phyloP scores from a whole-genome alignment of 2,888 invertebrate genomes.

The Anoncus sp. region DNA sequence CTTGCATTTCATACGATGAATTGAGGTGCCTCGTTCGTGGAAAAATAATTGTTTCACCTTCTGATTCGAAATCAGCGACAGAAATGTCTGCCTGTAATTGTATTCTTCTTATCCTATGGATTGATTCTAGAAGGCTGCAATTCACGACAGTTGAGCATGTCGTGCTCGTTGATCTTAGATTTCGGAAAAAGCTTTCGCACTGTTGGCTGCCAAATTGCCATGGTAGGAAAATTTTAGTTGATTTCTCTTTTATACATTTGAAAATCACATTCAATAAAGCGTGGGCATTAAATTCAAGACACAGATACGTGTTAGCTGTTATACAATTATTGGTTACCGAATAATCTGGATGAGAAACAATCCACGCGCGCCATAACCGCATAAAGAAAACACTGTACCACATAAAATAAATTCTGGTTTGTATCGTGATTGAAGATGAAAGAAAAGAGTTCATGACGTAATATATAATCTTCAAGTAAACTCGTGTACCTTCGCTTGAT shows the following conservation, averaged over 20 bases:
- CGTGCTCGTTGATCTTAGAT: conserved; percentile 36
- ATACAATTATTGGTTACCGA: conserved; percentile 47
- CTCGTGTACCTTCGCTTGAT: conserved; percentile 31
- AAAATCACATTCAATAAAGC: conserved; percentile 9
- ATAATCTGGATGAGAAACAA: conserved; percentile 4
- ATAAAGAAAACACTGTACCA: conserved; percentile 55
- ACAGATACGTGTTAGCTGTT: conserved; percentile 41
- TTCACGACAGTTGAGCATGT: conserved; percentile 55
- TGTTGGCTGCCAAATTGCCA: conserved; percentile 23
- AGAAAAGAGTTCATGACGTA: conserved; percentile 1
- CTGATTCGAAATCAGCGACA: too few relatives aligned
- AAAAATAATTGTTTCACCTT: too few relatives aligned
- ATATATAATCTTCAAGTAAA: conserved; percentile 51
- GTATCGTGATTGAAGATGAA: not conserved
- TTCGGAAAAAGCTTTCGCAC: conserved; percentile 35
- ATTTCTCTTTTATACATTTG: not conserved
- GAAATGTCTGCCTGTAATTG: not conserved
- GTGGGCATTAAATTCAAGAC: conserved; percentile 56
- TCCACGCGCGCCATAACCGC: conserved; percentile 51
- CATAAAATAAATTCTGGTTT: conserved; percentile 14
- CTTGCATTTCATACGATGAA: too few relatives aligned
- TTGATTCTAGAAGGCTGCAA: conserved; percentile 45
- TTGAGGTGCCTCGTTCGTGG: too few relatives aligned
- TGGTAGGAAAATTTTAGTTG: conserved; percentile 26
- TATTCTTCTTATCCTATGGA: conserved; percentile 26